Conservation (phyloP, 2,113 vertebrate species). For the Stomatorhinus ivindoensis region DNA sequence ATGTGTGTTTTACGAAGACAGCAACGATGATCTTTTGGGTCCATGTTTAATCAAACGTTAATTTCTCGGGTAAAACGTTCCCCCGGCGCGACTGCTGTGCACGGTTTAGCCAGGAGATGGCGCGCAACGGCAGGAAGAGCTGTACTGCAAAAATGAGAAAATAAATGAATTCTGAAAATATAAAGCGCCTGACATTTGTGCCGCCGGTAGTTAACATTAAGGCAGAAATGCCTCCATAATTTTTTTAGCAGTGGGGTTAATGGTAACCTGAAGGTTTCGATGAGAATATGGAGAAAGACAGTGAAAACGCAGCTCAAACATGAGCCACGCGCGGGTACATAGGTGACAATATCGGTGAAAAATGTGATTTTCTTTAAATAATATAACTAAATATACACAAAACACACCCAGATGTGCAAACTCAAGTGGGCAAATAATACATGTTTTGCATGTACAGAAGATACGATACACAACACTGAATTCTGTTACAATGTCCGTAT, state of each 20-base stretch:
- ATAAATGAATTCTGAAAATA: background rate
- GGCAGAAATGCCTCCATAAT: conserved; percentile 23
- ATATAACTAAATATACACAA: background rate
- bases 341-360: background rate
- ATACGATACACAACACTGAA: background rate
- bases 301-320: background rate
- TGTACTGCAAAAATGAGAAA: background rate
- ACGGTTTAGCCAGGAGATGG: conserved; percentile 54
- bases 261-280: conserved; percentile 37
- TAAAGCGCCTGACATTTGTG: conserved; percentile 27
- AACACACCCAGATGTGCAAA: background rate
- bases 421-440: background rate
- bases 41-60: background rate
- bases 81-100: background rate
- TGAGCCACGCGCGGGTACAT: background rate
- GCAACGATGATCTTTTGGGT: background rate
- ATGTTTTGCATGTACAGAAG: background rate
- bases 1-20: background rate
- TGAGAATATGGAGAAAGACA: conserved; percentile 27
- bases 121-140: conserved; percentile 50
- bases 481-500: background rate
- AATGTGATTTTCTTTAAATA: background rate
- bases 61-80: background rate
- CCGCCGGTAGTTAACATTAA: conserved; percentile 52
- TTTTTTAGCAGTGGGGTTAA: conserved; percentile 26